These are phyloP conservation scores for Cephalopterus ornatus DNA, from an alignment of 2,113 vertebrate genomes.

Conservation along the genomic window DNA sequence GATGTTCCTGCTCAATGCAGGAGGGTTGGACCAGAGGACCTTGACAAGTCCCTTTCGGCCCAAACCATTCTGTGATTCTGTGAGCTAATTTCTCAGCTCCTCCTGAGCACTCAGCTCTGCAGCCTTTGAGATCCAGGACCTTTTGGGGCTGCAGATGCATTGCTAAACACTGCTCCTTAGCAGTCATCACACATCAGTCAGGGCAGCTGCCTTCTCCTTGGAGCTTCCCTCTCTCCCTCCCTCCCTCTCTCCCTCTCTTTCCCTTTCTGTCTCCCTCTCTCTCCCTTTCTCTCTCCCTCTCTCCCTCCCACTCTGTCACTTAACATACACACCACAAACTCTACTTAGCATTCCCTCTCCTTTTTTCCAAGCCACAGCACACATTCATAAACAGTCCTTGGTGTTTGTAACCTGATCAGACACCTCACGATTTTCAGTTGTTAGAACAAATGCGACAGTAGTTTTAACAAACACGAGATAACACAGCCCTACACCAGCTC, in stretches of 20 bases:
- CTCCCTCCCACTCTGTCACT: background rate
- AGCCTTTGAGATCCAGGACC: background rate
- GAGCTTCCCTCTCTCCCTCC: background rate
- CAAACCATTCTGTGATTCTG: background rate
- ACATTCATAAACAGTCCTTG: background rate
- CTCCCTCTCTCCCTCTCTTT: background rate
- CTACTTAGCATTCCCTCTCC: background rate
- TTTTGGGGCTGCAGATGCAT: background rate
- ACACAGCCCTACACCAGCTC: background rate
- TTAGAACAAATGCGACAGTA: background rate
- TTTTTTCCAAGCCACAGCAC: background rate
- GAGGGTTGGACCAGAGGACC: background rate
- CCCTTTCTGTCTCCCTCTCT: background rate
- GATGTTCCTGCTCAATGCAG: background rate
- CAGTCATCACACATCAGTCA: background rate
- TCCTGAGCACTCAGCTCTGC: background rate
- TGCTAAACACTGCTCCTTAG: background rate
- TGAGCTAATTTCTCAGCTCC: background rate
- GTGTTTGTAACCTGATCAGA: constrained; percentile 1
- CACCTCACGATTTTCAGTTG: background rate
- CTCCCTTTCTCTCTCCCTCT: background rate
- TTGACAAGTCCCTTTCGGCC: background rate
- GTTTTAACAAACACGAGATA: background rate
- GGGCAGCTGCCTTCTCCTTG: background rate
- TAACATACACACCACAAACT: background rate